Evolutionary conservation across 2,113 vertebrate species (phyloP).

Genomic region (Gobiocypris rarus): DNA sequence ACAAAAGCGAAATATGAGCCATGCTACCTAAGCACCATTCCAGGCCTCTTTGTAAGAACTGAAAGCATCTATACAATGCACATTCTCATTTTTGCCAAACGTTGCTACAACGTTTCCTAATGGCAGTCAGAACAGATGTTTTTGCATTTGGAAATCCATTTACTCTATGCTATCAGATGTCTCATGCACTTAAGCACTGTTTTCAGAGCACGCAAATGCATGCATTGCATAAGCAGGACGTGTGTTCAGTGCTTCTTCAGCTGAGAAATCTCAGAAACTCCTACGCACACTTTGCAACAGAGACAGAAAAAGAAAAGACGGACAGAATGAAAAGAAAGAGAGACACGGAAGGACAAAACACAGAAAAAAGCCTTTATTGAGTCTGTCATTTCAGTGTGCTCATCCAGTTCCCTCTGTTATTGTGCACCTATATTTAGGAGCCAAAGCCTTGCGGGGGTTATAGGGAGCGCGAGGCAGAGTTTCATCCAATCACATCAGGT

Average conservation of each 20-base stretch:
- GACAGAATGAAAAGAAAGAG: conserved; percentile 9
- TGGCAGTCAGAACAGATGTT: not conserved
- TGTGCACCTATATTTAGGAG: conserved; percentile 37
- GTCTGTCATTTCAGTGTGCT: conserved; percentile 38
- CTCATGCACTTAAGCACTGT: not conserved
- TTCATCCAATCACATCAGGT: conserved; percentile 36
- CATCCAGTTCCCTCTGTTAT: conserved; percentile 9
- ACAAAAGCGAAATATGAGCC: not conserved
- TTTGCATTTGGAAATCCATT: not conserved
- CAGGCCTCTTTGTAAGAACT: not conserved
- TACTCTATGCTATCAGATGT: not conserved
- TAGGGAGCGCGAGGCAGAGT: not conserved
- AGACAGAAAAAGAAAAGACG: conserved; percentile 11
- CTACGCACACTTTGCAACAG: conserved; percentile 7
- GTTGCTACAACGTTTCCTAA: not conserved
- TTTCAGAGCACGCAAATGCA: not conserved
- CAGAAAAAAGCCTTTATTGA: conserved; percentile 8
- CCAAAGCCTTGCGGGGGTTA: conserved; percentile 10
- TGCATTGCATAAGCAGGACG: not conserved
- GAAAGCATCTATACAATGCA: not conserved
- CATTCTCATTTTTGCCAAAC: not conserved
- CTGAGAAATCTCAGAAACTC: conserved; percentile 18
- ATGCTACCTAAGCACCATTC: not conserved
- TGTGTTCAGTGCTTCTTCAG: conserved; percentile 1
- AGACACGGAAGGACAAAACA: conserved; percentile 16